These are phyloP conservation scores for Hyperopisus bebe DNA, from an alignment of 2,113 vertebrate species.

Conservation along the genomic window DNA sequence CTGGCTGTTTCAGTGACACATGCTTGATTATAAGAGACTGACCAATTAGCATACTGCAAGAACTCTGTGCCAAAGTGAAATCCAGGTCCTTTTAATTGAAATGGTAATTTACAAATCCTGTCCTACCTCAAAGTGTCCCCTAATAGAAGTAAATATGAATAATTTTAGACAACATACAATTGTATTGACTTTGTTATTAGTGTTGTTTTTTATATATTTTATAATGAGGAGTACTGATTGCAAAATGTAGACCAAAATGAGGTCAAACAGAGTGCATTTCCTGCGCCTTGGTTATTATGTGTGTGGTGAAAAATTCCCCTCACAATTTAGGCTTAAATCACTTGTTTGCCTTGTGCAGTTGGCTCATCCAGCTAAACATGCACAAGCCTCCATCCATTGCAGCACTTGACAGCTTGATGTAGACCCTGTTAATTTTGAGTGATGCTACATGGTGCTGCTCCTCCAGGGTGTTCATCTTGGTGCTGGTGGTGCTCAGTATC, in stretches of 20 bases:
- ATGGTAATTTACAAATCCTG: neutral
- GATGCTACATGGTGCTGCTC: neutral
- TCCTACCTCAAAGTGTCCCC: neutral
- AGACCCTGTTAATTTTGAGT: neutral
- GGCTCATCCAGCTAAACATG: neutral
- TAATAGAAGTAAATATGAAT: neutral
- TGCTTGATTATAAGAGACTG: neutral
- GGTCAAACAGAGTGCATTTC: neutral
- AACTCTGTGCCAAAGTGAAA: neutral
- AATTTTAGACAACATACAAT: neutral
- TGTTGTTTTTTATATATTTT: neutral
- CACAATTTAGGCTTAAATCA: neutral
- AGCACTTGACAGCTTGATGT: neutral
- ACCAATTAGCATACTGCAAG: neutral
- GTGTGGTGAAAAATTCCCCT: neutral
- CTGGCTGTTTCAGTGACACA: neutral
- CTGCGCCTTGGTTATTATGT: neutral
- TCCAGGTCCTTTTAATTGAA: neutral
- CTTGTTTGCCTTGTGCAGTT: neutral
- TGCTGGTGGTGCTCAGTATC: slow-evolving; percentile 78
- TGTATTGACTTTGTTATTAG: neutral
- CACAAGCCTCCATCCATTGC: neutral
- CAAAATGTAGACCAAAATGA: neutral
- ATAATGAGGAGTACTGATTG: neutral
- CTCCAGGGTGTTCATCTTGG: slow-evolving; percentile 75